Evolutionary conservation across 2,797 vertebrate species (phyloP).

Genomic region (Decapterus maruadsi): DNA sequence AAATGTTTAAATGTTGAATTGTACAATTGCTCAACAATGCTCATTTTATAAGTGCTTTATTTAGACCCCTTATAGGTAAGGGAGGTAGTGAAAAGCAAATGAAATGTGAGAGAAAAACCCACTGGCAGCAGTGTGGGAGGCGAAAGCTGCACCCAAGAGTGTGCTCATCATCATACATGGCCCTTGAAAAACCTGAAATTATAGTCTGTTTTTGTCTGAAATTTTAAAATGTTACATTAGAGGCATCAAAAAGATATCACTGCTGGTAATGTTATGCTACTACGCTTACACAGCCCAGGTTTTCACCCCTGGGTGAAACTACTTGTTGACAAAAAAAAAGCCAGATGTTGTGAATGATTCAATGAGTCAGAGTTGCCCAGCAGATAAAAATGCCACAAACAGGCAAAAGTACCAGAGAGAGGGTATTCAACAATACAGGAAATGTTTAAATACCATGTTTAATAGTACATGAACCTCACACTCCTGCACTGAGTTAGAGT

Average conservation of each 20-base stretch:
- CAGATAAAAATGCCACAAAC: neutral
- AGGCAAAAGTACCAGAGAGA: neutral
- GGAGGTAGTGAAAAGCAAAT: constrained; percentile 15
- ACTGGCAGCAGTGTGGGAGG: neutral
- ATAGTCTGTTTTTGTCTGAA: neutral
- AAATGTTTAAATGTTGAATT: neutral
- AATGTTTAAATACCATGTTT: too few species aligned
- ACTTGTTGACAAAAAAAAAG: constrained; percentile 4
- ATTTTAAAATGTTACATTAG: neutral
- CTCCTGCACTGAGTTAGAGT: neutral
- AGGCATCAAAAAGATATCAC: neutral
- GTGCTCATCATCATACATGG: neutral
- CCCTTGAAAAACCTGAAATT: constrained; percentile 6
- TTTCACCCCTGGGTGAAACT: neutral
- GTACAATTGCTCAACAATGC: constrained; percentile 3
- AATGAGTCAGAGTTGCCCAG: too few species aligned
- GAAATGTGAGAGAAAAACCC: constrained; percentile 10
- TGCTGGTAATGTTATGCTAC: neutral
- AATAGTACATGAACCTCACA: neutral
- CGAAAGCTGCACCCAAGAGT: constrained; percentile 8
- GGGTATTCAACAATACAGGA: too few species aligned
- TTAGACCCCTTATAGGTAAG: neutral
- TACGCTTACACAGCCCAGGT: neutral
- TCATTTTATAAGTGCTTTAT: constrained; percentile 14
- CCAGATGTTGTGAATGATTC: constrained; percentile 4